Base-by-base conservation (phyloP, 2,113 vertebrate species). In the Ornithorhynchus anatinus region DNA sequence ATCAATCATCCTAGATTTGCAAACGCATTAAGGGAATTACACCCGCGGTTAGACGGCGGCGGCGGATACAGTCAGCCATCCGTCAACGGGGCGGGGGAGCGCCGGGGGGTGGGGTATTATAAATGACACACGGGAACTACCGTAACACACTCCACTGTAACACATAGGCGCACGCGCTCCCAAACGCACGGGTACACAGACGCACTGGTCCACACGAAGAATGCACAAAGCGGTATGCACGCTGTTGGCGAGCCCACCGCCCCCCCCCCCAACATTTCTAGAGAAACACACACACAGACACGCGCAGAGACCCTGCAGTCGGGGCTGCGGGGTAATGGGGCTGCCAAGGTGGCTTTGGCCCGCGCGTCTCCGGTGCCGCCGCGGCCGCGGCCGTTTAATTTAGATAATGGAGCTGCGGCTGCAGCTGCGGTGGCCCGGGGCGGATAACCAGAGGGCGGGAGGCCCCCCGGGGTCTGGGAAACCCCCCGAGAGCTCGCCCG, bases 11-110 rank as follows among this genome's bases (percentile, higher is more conserved):
- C 27, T 4, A 72, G 82, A 82, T 86, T 84, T 86, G 80, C 73
- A 88, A 86, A 83, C 51, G 66, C 81, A 91, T 93, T 92, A 92
- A 91, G 84, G 69, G 83, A 91, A 93, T 93, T 93, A 91, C 72
- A 92, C 80, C 59, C 22, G 75, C 57, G 54, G 81, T 89, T 91
- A 92, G 88, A 84, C 72, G 78, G 67, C 45, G 78, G 67, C 45
- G 44, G 77, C 50, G 52, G 85, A 88, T 90, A 87, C 81, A 92
- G 87, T 91, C 88, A 88, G 77, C 72, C 85, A 84, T 82, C 89
- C 77, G 56, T 86, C 81, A 89, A 79, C 80, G 75, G 79, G 80
- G 69, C 23, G 32, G 2, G 43, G 59, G 66, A 57, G 75, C 71
- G 43, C 76, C 63, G 0, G 15, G 48, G 52, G 62, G 73, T 36